Evolutionary conservation across 2,113 vertebrate genomes (phyloP), one percentile per base, ranked within the genome.

Genomic region (Scolopax mira): DNA sequence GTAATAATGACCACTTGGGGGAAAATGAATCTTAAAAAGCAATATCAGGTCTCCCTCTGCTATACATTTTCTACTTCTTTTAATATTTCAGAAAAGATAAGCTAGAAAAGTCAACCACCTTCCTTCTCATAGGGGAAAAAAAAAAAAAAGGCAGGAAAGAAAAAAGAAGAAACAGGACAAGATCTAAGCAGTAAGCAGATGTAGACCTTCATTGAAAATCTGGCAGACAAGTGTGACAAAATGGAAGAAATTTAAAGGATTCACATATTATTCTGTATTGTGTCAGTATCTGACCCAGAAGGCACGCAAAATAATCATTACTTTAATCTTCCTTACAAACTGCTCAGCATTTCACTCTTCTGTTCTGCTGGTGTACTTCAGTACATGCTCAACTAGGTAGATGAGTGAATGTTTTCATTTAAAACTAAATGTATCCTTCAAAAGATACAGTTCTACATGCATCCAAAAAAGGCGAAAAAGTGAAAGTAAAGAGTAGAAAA

Each of bases 21-120:
- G 55, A 93, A 91, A 91, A 79, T 46, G 51, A 93, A 95, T 89
- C 82, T 80, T 93, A 60, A 83, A 85, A 83, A 90, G 75, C 71
- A 85, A 4, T 80, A 77, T 77, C 51, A 67, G 33, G 15, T 89
- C 42, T 93, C 24, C 51, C 52, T 66, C 30, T 85, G 58, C 39
- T 52, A 78, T 85, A 41, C 18, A 27, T 85, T 95, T 94, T 83
- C 44, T 58, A 6, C 24, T 48, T 82, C 74, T 95, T 90, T 75
- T 71, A 93, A 69, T 93, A 79, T 86, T 85, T 64, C 1, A 46
- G 54, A 71, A 86, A 46, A 69, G 28, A 69, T 69, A 89, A 89
- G 48, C 24, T 65, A 16, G 74, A 92, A 91, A 80, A 62, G 2
- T 15, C 57, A 46, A 52, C 42, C 4, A 57, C 13, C 35, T 13